phyloP scores from a whole-genome alignment of 2,797 vertebrate genomes.

The Tachyglossus aculeatus region DNA sequence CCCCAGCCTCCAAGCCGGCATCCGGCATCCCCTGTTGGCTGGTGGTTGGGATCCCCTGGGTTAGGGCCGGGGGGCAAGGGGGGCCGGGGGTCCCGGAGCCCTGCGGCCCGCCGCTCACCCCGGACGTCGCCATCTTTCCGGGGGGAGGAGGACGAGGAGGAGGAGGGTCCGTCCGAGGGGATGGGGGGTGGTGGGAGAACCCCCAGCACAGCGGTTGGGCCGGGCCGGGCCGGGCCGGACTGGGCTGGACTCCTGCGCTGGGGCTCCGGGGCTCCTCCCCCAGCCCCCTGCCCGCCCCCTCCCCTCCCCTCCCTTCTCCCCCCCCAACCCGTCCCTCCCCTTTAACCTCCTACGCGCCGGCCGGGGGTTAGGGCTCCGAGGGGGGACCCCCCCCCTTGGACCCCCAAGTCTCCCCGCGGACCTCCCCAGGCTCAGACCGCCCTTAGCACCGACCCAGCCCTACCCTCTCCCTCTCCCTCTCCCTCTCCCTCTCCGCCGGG shows the following conservation, averaged over 20 bases:
- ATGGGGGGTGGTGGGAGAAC: conserved; percentile 41
- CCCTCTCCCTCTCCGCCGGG: no score
- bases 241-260: no score
- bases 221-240: conserved; percentile 49
- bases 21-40: no score
- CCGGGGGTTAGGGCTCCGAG: neutral
- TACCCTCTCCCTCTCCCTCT: no score
- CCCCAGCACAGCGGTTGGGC: conserved; percentile 67
- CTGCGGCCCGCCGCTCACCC: conserved; percentile 87
- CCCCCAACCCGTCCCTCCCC: conserved; percentile 42
- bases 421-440: no score
- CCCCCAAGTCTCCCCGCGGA: no score
- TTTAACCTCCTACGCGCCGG: conserved; percentile 58
- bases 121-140: conserved; percentile 97
- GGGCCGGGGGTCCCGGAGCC: conserved; percentile 72
- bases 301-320: neutral
- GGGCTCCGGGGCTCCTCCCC: neutral
- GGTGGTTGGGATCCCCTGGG: no score
- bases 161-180: conserved; percentile 62
- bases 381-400: no score
- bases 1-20: no score
- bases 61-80: no score
- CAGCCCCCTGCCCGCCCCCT: conserved; percentile 15
- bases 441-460: no score
- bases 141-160: no score